Percentiles rank a stretch among this genome's conserved stretches.
phyloP scores from a whole-genome alignment of 2,113 vertebrate genomes.

The Speoplatyrhinus poulsoni region DNA sequence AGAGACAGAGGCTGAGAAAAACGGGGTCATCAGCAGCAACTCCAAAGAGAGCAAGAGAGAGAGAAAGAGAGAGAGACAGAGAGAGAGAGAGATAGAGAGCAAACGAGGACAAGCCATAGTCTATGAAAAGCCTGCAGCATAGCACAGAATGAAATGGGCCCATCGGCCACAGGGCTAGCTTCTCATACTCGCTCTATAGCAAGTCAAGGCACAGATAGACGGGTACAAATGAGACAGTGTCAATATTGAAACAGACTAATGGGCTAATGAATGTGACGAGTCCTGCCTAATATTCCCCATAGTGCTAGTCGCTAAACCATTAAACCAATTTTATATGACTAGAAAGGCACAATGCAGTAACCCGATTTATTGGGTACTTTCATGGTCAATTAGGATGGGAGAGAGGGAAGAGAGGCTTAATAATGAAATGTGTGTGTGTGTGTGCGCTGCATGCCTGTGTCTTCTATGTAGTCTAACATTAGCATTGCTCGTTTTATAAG shows the following conservation, averaged over 20 bases:
- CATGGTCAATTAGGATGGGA: constrained; percentile 69
- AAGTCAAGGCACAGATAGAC: constrained; percentile 50
- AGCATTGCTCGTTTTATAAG: too few species aligned
- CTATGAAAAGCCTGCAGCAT: background rate
- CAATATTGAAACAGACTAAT: constrained; percentile 71
- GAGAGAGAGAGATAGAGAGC: too few species aligned
- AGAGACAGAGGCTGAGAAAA: too few species aligned
- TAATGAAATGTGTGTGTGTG: constrained; percentile 23
- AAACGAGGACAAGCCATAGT: background rate
- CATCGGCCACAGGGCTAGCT: constrained; percentile 30
- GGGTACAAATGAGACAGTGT: constrained; percentile 64
- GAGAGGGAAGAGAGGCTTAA: constrained; percentile 44
- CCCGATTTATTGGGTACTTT: constrained; percentile 70
- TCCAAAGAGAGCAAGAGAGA: too few species aligned
- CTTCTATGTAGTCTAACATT: too few species aligned
- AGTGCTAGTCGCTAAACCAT: constrained; percentile 70
- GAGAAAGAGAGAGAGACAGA: too few species aligned
- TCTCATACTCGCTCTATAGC: constrained; percentile 48
- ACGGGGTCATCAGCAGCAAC: too few species aligned
- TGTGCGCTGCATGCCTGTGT: constrained; percentile 1
- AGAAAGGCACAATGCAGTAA: constrained; percentile 69
- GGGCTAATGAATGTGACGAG: constrained; percentile 69
- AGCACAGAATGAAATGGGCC: constrained; percentile 23
- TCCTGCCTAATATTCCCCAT: constrained; percentile 70
- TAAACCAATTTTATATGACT: constrained; percentile 71